Conservation (phyloP, 2,113 vertebrate genomes). For the Todiramphus chloris region DNA sequence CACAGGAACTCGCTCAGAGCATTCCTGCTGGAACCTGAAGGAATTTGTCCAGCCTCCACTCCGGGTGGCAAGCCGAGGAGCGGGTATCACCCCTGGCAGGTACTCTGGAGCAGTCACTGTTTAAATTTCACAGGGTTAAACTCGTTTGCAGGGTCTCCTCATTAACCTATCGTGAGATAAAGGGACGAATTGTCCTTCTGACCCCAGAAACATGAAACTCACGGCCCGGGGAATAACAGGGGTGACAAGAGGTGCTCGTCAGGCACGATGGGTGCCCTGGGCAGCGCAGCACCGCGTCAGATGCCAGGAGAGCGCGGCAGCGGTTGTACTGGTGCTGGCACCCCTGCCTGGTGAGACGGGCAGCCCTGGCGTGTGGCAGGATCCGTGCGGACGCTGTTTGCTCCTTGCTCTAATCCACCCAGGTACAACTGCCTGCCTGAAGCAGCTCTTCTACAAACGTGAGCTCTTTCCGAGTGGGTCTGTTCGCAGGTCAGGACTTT, state of each 20-base stretch:
- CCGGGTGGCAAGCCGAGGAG: not conserved
- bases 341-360: not conserved
- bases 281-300: not conserved
- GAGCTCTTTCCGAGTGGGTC: not conserved
- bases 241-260: not conserved
- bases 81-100: not conserved
- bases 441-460: not conserved
- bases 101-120: not conserved
- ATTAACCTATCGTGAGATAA: not conserved
- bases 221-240: accelerated
- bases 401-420: not conserved
- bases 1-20: accelerated
- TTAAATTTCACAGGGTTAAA: not conserved
- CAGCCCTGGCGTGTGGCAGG: not conserved
- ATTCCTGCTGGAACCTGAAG: not conserved
- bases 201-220: not conserved
- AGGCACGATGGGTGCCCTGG: accelerated
- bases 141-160: not conserved
- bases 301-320: accelerated
- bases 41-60: accelerated
- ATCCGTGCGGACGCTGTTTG: accelerated
- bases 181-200: not conserved
- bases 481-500: not conserved
- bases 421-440: accelerated
- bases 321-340: accelerated